Base-by-base conservation (phyloP, 2,888 invertebrate genomes). In the Lacanobia wlatinum region DNA sequence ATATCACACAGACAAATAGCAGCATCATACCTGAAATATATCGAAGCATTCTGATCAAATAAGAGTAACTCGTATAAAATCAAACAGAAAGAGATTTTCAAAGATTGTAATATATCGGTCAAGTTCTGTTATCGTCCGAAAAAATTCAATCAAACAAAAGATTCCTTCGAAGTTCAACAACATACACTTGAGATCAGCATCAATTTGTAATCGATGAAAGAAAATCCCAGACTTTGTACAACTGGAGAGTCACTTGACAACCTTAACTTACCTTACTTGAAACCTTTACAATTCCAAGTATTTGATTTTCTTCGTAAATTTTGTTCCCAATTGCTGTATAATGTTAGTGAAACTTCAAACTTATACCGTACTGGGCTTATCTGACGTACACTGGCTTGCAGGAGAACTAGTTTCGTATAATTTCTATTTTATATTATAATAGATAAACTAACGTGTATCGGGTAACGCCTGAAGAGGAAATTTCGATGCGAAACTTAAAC, bases 361-460 rank as follows among this genome's bases (percentile, higher is more conserved):
- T 90, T 88, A 87, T 84, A 84, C 83, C 74, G 66, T 75, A 67
- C 65, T 62, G 66, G 70, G 85, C 87, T 90, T 90, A 90, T 90
- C 90, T 87, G 76, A 80, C 81, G 75, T 82, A 76, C 78, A 60
- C 72, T 72, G 60, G 53, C 58, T 84, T 85, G 79, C 78, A 80
- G 18, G 77, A 73, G 61, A 85, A 88, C 85, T 88, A 87, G 87
- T 85, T 83, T 79, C 70, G 58, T 80, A 85, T 89, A 88, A 90
- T 89, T 89, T 86, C 84, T 88, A 84, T 88, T 87, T 88, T 84
- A 85, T 86, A 88, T 87, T 87, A 84, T 80, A 90, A 87, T 84
- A 89, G 90, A 88, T 88, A 90, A 88, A 87, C 78, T 78, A 79
- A 80, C 82, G 83, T 86, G 82, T 87, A 85, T 88, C 73, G 83